These are phyloP conservation scores for Azorinus chamasolen DNA, from an alignment of 2,888 invertebrate genomes.

Conservation along the genomic window DNA sequence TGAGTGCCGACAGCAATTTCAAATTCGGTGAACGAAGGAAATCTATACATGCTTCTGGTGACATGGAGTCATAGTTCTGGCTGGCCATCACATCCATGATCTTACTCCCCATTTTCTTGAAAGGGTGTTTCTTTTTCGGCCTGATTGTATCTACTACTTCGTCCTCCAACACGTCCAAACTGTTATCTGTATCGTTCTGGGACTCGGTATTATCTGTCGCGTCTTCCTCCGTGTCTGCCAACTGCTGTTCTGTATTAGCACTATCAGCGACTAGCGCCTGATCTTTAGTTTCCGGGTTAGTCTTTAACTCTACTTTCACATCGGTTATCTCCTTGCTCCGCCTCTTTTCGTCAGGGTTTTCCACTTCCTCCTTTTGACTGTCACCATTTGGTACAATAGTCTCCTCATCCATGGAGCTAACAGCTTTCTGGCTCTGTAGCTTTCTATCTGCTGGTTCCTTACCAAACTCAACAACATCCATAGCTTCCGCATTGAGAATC, in stretches of 20 bases:
- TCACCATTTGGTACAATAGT: background rate
- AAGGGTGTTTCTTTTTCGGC: constrained; percentile 29
- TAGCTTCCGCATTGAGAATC: background rate
- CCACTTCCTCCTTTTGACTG: background rate
- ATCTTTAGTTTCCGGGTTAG: background rate
- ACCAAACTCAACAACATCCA: constrained; percentile 23
- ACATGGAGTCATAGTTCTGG: constrained; percentile 76
- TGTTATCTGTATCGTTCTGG: background rate
- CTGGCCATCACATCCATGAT: constrained; percentile 68
- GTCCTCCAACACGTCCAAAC: background rate
- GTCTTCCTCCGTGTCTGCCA: background rate
- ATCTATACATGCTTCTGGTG: constrained; percentile 78
- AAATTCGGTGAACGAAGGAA: constrained; percentile 74
- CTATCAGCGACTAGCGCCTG: background rate
- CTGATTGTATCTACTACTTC: background rate
- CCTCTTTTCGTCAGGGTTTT: background rate
- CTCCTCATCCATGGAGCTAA: background rate
- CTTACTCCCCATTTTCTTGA: constrained; percentile 61
- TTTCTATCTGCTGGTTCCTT: background rate
- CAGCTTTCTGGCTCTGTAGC: background rate
- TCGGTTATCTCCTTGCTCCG: background rate
- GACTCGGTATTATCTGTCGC: background rate
- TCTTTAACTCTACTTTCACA: background rate
- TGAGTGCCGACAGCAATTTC: constrained; percentile 77
- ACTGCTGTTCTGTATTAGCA: background rate